These are phyloP conservation scores for Xenus cinereus DNA, from an alignment of 2,113 vertebrate species.

Conservation along the genomic window DNA sequence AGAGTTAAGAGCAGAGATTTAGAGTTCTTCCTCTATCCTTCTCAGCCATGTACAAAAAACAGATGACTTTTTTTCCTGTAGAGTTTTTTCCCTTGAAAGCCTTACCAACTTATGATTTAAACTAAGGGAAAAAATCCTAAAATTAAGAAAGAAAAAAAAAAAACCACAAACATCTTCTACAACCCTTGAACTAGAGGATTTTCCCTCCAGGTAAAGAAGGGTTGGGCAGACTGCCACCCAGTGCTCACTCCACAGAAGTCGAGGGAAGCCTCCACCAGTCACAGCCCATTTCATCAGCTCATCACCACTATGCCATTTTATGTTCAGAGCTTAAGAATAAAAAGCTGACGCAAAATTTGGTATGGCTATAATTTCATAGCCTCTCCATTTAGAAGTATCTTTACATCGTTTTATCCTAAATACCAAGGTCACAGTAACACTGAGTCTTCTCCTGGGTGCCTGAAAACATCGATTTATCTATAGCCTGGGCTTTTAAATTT, in stretches of 20 bases:
- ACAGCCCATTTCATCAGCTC: neutral
- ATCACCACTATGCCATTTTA: neutral
- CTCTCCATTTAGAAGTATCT: neutral
- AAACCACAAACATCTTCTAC: neutral
- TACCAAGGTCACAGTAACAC: neutral
- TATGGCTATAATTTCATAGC: neutral
- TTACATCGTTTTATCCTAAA: neutral
- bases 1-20: neutral
- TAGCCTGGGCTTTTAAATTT: neutral
- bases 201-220: neutral
- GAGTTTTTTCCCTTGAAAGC: neutral
- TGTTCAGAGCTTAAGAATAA: neutral
- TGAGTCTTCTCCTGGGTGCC: neutral
- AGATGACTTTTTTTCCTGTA: neutral
- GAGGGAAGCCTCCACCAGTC: neutral
- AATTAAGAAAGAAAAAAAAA: neutral
- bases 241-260: neutral
- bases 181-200: neutral
- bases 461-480: neutral
- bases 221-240: slow-evolving; percentile 28
- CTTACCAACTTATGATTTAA: neutral
- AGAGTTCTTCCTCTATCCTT: neutral
- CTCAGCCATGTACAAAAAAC: neutral
- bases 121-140: neutral
- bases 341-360: neutral